Percentiles rank a stretch among this genome's conserved stretches.
Evolutionary conservation across 1,140 invertebrate genomes (phyloP).

Genomic region (Meloidogyne floridensis): DNA sequence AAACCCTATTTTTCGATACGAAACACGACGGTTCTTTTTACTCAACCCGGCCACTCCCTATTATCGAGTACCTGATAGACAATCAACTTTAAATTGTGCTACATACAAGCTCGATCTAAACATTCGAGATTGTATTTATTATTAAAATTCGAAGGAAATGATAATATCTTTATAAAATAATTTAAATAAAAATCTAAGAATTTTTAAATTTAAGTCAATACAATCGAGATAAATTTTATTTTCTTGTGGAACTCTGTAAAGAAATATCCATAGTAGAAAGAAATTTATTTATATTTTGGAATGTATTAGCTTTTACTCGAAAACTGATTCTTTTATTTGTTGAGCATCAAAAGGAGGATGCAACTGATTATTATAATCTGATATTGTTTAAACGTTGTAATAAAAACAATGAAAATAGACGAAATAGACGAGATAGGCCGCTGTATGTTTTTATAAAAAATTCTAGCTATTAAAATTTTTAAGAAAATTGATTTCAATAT

Average conservation of each 20-base stretch:
- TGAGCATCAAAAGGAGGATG: neutral
- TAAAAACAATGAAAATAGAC: neutral
- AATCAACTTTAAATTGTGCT: too few species aligned
- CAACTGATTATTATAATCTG: neutral
- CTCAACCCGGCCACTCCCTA: too few species aligned
- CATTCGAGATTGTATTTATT: too few species aligned
- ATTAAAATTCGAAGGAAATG: too few species aligned
- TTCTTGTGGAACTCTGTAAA: neutral
- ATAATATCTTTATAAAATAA: too few species aligned
- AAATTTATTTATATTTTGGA: constrained; percentile 7
- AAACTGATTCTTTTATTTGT: neutral
- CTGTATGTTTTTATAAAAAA: neutral
- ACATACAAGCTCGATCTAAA: too few species aligned
- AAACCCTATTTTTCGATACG: too few species aligned
- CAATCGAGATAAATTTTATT: neutral
- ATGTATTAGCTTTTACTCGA: neutral
- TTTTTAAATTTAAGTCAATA: too few species aligned
- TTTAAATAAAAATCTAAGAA: too few species aligned
- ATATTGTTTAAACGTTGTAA: neutral
- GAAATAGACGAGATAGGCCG: neutral
- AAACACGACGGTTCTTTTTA: too few species aligned
- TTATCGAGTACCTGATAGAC: too few species aligned
- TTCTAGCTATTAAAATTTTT: neutral
- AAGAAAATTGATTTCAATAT: neutral
- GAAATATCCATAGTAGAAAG: neutral